These are phyloP conservation scores for Tupaia tana DNA, from an alignment of 2,113 vertebrate genomes.

Conservation along the genomic window DNA sequence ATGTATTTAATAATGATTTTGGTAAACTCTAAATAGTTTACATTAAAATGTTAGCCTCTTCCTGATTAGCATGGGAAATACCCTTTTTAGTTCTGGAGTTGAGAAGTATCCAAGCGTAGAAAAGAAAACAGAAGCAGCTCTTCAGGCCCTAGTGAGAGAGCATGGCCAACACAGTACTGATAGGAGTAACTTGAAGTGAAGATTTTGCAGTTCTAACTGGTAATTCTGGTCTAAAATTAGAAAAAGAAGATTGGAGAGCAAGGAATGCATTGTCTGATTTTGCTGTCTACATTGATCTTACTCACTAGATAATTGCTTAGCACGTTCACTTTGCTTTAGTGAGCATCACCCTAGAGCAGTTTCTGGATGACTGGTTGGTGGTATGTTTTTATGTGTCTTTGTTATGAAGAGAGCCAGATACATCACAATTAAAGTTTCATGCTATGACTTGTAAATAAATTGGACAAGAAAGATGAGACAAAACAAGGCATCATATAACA, in stretches of 20 bases:
- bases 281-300: neutral
- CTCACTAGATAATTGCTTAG: constrained; percentile 40
- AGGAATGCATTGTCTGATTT: neutral
- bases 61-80: neutral
- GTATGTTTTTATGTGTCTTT: constrained; percentile 22
- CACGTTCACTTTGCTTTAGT: neutral
- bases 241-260: neutral
- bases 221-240: neutral
- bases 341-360: neutral
- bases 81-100: neutral
- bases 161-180: neutral
- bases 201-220: neutral
- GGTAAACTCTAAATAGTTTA: neutral
- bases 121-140: neutral
- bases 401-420: neutral
- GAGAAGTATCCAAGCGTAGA: accelerated
- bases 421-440: neutral
- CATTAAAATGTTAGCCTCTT: neutral
- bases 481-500: neutral
- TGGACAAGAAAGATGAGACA: neutral
- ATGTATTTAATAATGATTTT: neutral
- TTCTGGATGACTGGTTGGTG: constrained; percentile 12
- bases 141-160: neutral
- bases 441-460: constrained; percentile 21
- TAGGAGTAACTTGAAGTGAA: neutral